Conservation (phyloP, 1,140 invertebrate species). For the Tetramorium simillimum region DNA sequence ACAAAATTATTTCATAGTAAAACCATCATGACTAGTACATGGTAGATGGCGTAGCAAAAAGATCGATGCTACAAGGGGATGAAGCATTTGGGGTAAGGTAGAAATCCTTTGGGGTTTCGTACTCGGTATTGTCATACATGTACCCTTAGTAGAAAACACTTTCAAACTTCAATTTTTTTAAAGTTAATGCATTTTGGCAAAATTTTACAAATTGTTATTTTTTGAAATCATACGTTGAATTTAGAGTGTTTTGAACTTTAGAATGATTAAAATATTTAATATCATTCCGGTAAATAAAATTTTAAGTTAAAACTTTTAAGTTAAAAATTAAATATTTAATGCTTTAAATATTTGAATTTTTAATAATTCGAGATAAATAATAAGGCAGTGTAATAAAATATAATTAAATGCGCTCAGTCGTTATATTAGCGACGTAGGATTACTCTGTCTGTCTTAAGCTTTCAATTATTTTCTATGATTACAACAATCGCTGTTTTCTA, state of each 20-base stretch:
- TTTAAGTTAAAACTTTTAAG: not conserved
- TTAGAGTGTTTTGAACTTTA: not conserved
- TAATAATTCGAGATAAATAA: not conserved
- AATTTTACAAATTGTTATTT: not conserved
- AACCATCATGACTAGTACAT: not conserved
- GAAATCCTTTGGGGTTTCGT: not conserved
- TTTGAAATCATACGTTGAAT: not conserved
- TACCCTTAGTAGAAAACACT: not conserved
- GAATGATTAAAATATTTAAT: not conserved
- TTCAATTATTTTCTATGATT: not conserved
- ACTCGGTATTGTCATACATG: not conserved
- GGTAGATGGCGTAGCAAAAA: constrained; percentile 3
- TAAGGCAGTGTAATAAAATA: not conserved
- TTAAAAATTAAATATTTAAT: not conserved
- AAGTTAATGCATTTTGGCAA: not conserved
- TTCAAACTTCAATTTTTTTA: not conserved
- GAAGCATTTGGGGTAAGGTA: not conserved
- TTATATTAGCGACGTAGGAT: constrained; percentile 13
- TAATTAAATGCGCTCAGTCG: not conserved
- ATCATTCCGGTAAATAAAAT: not conserved
- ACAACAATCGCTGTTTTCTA: not conserved
- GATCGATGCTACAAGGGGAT: not conserved
- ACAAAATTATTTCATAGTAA: not conserved
- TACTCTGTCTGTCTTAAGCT: not conserved
- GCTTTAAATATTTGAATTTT: not conserved